Evolutionary conservation across 2,888 invertebrate genomes (phyloP), one percentile per base, ranked within the genome.

Genomic region (Prionchulus punctatus): DNA sequence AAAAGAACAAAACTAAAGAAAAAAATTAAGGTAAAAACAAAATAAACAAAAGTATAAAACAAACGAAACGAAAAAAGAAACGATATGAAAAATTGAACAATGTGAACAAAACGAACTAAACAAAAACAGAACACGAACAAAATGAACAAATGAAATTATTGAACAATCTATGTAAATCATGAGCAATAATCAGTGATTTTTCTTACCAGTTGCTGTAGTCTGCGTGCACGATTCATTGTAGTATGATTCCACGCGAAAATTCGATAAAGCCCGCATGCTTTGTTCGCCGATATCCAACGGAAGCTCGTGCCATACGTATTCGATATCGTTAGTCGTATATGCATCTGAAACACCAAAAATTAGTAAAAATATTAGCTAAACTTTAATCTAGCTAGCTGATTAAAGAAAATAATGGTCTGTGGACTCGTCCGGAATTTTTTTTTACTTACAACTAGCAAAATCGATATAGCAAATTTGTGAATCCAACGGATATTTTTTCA

Each of bases 281-380:
- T 88, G 87, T 62, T 90, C 86, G 77, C 90, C 89, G 55, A 91
- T 88, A 1, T 89, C 58, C 18, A 69, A 90, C 74, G 91, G 89
- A 30, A 85, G 85, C 12, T 61, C 60, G 73, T 91, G 90, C 92
- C 92, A 94, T 64, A 88, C 79, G 77, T 94, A 94, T 65, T 90
- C 87, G 69, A 94, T 79, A 76, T 94, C 92, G 64, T 86, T 85
- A 45, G 91, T 92, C 48, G 94, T 92, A 86, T 94, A 96, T 60
- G 94, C 94, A 74, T 96, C 94, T 92, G 73, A 62, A 76, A 70
- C 43, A 12, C 12, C 36, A 36, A 36, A 36, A 36, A 3, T n/a
- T 18, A n/a, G n/a, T n/a, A n/a, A 54, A 55, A 48, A 12, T 36
- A 18, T 36, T 36, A 7, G 36, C 36, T 18, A 7, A 36, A 36